Evolutionary conservation across 2,113 vertebrate species (phyloP).

Genomic region (Suncus etruscus): DNA sequence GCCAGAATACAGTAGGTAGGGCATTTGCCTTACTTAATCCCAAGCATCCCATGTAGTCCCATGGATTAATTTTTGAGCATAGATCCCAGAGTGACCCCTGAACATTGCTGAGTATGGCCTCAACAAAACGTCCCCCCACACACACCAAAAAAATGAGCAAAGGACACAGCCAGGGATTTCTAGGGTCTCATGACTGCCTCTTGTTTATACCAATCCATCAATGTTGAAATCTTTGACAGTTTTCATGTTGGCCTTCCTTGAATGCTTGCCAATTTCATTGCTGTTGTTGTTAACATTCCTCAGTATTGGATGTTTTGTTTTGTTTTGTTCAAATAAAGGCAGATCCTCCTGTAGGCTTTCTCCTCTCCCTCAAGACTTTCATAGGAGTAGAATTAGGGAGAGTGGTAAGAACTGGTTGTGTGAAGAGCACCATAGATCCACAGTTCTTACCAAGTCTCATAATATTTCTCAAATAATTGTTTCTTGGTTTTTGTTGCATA

Average conservation of each 20-base stretch:
- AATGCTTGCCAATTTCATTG: conserved; percentile 12
- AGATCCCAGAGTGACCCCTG: no score
- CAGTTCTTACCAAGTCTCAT: background rate
- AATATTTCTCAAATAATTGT: conserved; percentile 40
- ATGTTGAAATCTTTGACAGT: background rate
- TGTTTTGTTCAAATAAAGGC: conserved; percentile 14
- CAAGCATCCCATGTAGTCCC: no score
- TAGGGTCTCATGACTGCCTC: background rate
- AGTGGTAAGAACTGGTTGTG: background rate
- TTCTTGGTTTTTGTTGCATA: conserved; percentile 12
- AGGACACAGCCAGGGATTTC: background rate
- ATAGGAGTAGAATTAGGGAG: background rate
- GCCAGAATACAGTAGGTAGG: no score
- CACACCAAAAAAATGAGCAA: no score
- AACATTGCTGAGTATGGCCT: no score
- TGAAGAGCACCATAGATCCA: background rate
- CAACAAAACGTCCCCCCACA: no score
- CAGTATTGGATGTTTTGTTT: background rate
- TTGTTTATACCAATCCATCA: background rate
- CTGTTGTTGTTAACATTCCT: conserved; percentile 2
- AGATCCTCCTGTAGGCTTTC: background rate
- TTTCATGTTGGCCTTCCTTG: background rate
- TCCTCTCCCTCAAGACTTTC: background rate
- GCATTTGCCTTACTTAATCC: no score
- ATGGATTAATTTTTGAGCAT: no score